These are phyloP conservation scores for Onchidella celtica DNA, from an alignment of 2,888 invertebrate species.

Conservation along the genomic window DNA sequence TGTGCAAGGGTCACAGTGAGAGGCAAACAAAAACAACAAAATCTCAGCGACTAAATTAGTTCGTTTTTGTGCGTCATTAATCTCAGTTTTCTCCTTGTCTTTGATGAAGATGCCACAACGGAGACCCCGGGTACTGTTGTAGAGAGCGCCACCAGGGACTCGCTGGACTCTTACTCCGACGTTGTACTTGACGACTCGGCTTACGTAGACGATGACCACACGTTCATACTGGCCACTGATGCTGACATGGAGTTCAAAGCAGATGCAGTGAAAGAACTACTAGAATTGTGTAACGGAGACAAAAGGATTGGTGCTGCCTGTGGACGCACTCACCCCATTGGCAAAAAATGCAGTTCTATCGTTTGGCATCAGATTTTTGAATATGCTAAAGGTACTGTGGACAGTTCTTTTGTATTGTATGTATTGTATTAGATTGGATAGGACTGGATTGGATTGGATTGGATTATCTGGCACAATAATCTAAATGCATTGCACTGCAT, in stretches of 20 bases:
- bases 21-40: too few relatives aligned
- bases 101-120: too few relatives aligned
- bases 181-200: not conserved
- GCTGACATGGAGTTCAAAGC: conserved; percentile 69
- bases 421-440: too few relatives aligned
- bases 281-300: conserved; percentile 61
- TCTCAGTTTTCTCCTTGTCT: too few relatives aligned
- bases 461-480: too few relatives aligned
- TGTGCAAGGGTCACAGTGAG: too few relatives aligned
- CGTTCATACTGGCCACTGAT: conserved; percentile 68
- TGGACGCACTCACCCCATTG: conserved; percentile 66
- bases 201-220: conserved; percentile 59
- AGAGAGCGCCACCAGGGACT: not conserved
- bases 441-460: too few relatives aligned
- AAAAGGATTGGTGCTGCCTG: conserved; percentile 64
- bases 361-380: conserved; percentile 71
- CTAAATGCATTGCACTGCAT: not conserved
- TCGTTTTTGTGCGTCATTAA: too few relatives aligned
- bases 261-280: conserved; percentile 59
- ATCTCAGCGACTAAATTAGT: too few relatives aligned
- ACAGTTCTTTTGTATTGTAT: too few relatives aligned
- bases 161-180: conserved; percentile 5
- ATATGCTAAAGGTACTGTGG: conserved; percentile 69
- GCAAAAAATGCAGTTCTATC: conserved; percentile 60
- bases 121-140: not conserved